These are phyloP conservation scores for Tretioscincus oriximinensis DNA, from an alignment of 2,113 vertebrate species.

Conservation along the genomic window DNA sequence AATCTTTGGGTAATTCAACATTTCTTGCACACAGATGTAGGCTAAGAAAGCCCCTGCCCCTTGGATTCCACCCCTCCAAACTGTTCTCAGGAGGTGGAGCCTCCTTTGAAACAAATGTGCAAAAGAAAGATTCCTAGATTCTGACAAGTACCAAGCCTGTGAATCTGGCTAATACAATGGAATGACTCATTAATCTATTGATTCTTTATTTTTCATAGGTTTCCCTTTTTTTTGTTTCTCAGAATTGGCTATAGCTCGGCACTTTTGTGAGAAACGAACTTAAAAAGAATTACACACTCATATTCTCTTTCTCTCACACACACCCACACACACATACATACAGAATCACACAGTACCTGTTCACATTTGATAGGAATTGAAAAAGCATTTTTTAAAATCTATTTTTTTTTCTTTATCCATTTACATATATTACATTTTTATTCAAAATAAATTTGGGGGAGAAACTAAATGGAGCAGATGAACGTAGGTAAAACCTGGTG, in stretches of 20 bases:
- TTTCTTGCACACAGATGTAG: no score
- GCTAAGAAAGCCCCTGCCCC: no score
- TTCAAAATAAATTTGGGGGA: conserved; percentile 81
- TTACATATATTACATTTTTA: conserved; percentile 83
- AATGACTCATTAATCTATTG: background rate
- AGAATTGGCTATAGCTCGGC: conserved; percentile 47
- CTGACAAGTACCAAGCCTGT: background rate
- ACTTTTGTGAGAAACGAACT: conserved; percentile 24
- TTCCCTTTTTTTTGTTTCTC: conserved; percentile 63
- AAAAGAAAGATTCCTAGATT: no score
- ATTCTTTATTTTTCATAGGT: conserved; percentile 65
- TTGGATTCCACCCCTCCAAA: no score
- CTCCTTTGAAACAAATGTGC: no score
- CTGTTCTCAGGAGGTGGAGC: no score
- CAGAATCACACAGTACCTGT: conserved; percentile 61
- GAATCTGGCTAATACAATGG: background rate
- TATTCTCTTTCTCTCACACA: conserved; percentile 1
- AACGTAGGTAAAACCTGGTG: conserved; percentile 79
- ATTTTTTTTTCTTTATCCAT: conserved; percentile 75
- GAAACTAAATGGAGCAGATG: conserved; percentile 81
- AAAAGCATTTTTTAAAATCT: conserved; percentile 52
- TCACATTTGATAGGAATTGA: conserved; percentile 61
- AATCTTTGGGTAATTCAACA: background rate
- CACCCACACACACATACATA: no score
- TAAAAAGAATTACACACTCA: conserved; percentile 69